phyloP scores from a whole-genome alignment of 2,113 vertebrate genomes.

The Trogon surrucura region DNA sequence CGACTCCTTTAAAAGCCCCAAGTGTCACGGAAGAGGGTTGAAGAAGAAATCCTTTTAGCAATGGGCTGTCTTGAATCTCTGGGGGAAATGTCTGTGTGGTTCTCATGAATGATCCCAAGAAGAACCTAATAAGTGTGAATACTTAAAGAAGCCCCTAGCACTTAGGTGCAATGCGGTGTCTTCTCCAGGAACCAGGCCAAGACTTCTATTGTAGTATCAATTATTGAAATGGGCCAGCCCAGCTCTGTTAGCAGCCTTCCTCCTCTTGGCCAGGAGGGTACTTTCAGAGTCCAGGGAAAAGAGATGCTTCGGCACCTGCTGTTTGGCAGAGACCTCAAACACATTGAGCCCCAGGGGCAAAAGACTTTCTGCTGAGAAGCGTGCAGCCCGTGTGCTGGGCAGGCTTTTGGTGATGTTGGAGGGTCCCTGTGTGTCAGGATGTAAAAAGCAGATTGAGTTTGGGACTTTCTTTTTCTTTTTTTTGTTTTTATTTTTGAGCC shows the following conservation, averaged over 20 bases:
- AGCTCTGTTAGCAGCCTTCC: neutral
- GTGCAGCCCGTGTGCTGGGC: neutral
- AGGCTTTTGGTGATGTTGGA: neutral
- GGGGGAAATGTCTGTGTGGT: neutral
- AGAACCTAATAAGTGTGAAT: neutral
- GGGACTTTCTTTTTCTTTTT: too few relatives aligned
- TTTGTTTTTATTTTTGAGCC: too few relatives aligned
- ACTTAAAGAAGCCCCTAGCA: neutral
- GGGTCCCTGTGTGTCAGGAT: neutral
- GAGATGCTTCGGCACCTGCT: neutral
- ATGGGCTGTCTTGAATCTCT: neutral
- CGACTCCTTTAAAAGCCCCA: neutral
- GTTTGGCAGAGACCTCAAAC: neutral
- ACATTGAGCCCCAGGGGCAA: neutral
- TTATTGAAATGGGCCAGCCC: neutral
- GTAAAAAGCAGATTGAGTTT: neutral
- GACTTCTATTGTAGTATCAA: neutral
- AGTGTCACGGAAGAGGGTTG: neutral
- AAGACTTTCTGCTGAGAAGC: rapidly evolving
- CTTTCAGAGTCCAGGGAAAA: neutral
- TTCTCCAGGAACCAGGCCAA: neutral
- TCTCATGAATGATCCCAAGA: neutral
- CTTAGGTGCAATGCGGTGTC: neutral
- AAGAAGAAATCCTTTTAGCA: neutral
- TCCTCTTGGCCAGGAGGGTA: neutral